Evolutionary conservation across 2,888 invertebrate species (phyloP).

Genomic region (Chesias legatella): DNA sequence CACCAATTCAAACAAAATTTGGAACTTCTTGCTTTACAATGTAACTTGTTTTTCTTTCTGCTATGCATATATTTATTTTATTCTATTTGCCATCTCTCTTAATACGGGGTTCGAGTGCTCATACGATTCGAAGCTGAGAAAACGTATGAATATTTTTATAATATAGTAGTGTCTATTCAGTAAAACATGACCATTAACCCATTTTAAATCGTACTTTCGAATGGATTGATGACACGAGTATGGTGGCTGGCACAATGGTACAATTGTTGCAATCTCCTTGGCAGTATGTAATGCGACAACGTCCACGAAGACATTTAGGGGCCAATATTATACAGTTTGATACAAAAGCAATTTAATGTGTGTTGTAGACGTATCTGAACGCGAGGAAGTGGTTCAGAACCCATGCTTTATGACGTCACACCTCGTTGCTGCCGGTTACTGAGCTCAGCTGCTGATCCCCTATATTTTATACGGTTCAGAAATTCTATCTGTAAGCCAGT

Average conservation of each 20-base stretch:
- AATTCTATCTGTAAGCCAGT: slow-evolving; percentile 3
- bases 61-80: too few relatives aligned
- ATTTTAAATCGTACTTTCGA: slow-evolving; percentile 69
- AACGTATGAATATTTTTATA: slow-evolving; percentile 40
- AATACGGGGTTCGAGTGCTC: neutral
- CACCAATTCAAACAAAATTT: too few relatives aligned
- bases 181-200: slow-evolving; percentile 64
- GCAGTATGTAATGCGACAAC: slow-evolving; percentile 48
- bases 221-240: slow-evolving; percentile 61
- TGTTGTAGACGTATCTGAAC: slow-evolving; percentile 23
- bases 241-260: slow-evolving; percentile 57
- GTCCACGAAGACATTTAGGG: slow-evolving; percentile 42
- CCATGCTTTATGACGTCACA: slow-evolving; percentile 25
- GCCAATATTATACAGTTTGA: slow-evolving; percentile 38
- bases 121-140: slow-evolving; percentile 26
- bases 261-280: slow-evolving; percentile 47
- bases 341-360: slow-evolving; percentile 34
- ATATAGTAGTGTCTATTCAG: slow-evolving; percentile 52
- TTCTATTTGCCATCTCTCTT: too few relatives aligned
- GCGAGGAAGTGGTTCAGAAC: slow-evolving; percentile 23
- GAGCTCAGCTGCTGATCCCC: slow-evolving; percentile 6
- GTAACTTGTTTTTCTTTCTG: too few relatives aligned
- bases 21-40: too few relatives aligned
- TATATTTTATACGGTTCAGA: slow-evolving; percentile 7
- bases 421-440: slow-evolving; percentile 5